These are phyloP conservation scores for Coccyzus lansbergi DNA, from an alignment of 2,797 vertebrate genomes.

Conservation along the genomic window DNA sequence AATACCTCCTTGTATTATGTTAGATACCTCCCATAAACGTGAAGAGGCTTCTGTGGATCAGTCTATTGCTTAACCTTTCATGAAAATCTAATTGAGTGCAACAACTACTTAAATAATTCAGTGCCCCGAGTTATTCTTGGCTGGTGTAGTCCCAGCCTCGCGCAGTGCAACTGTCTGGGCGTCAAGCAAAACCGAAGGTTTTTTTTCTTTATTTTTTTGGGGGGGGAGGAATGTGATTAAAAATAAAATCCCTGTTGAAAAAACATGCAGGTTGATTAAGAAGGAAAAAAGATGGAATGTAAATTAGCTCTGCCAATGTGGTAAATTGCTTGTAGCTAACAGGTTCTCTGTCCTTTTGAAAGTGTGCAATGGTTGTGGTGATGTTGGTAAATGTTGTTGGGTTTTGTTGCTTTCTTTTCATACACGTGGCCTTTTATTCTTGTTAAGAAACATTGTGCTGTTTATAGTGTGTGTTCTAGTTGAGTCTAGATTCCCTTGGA, in stretches of 20 bases:
- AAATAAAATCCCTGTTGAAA: not conserved
- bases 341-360: not conserved
- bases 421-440: not conserved
- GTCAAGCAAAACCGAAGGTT: not conserved
- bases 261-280: not conserved
- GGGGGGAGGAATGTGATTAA: not conserved
- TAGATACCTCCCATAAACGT: not conserved
- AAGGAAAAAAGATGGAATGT: not conserved
- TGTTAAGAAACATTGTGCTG: not conserved
- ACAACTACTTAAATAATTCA: slow-evolving; percentile 65
- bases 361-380: not conserved
- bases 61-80: slow-evolving; percentile 61
- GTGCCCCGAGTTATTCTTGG: slow-evolving; percentile 41
- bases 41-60: slow-evolving; percentile 20
- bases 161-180: slow-evolving; percentile 30
- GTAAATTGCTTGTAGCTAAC: not conserved
- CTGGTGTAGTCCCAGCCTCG: not conserved
- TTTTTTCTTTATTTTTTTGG: not conserved
- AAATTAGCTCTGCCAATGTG: not conserved
- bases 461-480: not conserved
- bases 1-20: not conserved
- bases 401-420: not conserved
- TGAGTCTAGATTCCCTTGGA: not conserved
- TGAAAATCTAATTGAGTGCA: slow-evolving; percentile 67
- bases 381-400: not conserved